Conservation (phyloP, 2,888 invertebrate genomes). For the Siphlonurus alternatus region DNA sequence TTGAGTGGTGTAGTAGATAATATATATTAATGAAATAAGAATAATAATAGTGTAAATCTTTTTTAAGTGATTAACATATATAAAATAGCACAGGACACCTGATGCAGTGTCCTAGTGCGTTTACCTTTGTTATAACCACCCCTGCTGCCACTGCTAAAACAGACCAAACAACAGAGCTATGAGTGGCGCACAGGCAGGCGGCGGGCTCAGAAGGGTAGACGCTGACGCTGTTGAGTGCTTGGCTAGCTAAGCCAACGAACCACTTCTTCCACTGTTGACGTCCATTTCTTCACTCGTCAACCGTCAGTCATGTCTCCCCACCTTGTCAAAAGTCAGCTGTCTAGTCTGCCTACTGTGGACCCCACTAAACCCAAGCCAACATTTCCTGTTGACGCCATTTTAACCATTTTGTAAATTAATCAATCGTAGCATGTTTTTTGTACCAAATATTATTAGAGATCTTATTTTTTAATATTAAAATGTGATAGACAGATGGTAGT, state of each 20-base stretch:
- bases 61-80: slow-evolving; percentile 17
- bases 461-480: no score
- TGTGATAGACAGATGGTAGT: no score
- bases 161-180: slow-evolving; percentile 66
- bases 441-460: no score
- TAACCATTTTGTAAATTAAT: no score
- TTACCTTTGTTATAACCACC: slow-evolving; percentile 96
- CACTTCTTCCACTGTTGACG: slow-evolving; percentile 26
- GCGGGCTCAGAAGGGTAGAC: slow-evolving; percentile 31
- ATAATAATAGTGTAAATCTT: no score
- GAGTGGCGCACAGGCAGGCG: slow-evolving; percentile 44
- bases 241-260: no score
- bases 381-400: no score
- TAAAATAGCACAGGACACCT: slow-evolving; percentile 54
- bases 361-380: slow-evolving; percentile 29
- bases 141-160: slow-evolving; percentile 86
- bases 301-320: slow-evolving; percentile 33
- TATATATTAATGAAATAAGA: no score
- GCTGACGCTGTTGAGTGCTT: slow-evolving; percentile 30
- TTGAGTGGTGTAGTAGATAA: no score
- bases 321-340: neutral
- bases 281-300: slow-evolving; percentile 35
- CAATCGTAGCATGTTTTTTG: no score
- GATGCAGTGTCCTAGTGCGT: slow-evolving; percentile 45
- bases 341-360: neutral